Evolutionary conservation across 1,140 invertebrate species (phyloP).

Genomic region (Neotoxoptera formosana): DNA sequence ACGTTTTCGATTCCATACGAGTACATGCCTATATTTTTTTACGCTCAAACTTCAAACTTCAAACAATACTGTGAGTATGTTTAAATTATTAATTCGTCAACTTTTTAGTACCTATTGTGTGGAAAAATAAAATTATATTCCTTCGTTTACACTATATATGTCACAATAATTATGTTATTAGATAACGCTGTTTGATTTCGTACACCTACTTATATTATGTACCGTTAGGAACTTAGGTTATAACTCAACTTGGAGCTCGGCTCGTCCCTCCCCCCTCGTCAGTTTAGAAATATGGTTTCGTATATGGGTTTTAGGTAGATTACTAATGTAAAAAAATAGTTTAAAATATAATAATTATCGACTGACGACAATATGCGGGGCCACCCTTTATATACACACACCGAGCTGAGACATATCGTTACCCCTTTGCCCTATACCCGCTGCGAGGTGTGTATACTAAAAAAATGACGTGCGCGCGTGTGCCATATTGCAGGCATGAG

Average conservation of each 20-base stretch:
- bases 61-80: neutral
- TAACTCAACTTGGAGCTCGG: too few relatives aligned
- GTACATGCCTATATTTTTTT: neutral
- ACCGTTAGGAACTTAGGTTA: too few relatives aligned
- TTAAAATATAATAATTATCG: neutral
- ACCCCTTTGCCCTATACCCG: neutral
- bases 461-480: neutral
- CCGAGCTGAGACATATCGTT: neutral
- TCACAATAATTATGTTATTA: too few relatives aligned
- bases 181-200: neutral
- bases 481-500: conserved; percentile 10
- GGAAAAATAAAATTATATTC: too few relatives aligned
- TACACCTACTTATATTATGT: too few relatives aligned
- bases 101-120: too few relatives aligned
- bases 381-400: neutral
- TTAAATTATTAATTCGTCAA: neutral
- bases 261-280: too few relatives aligned
- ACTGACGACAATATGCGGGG: neutral
- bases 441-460: neutral
- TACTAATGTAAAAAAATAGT: too few relatives aligned
- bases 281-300: too few relatives aligned
- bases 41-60: neutral
- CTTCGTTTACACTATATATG: too few relatives aligned
- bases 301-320: too few relatives aligned
- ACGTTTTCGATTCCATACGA: too few relatives aligned